Conservation (phyloP, 1,140 invertebrate species). For the Mylabris phalerata region DNA sequence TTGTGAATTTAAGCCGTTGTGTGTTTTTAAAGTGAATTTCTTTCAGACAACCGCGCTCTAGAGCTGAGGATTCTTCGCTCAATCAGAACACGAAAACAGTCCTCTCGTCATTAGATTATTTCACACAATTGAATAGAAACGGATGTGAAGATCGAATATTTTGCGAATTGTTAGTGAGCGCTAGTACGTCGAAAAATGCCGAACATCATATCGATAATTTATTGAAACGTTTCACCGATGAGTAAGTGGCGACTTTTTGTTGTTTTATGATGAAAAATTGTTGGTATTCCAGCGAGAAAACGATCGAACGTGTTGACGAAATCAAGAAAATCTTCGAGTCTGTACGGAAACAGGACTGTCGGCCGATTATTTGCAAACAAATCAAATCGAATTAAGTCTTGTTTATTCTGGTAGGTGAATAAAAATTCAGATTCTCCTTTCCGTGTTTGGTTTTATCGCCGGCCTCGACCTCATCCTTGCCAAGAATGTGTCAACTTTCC, state of each 20-base stretch:
- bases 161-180: conserved; percentile 37
- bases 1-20: not conserved
- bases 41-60: conserved; percentile 21
- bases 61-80: conserved; percentile 16
- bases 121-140: conserved; percentile 27
- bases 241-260: conserved; percentile 21
- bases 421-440: too few relatives aligned
- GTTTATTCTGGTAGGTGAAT: too few relatives aligned
- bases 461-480: too few relatives aligned
- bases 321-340: conserved; percentile 28
- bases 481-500: too few relatives aligned
- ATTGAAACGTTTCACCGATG: conserved; percentile 33
- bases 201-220: conserved; percentile 32
- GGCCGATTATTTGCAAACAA: conserved; percentile 20
- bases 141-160: conserved; percentile 40
- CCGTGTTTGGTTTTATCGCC: too few relatives aligned
- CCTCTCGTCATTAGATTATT: conserved; percentile 24
- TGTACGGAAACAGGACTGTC: conserved; percentile 25
- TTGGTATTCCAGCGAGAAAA: conserved; percentile 3
- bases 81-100: conserved; percentile 20
- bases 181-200: conserved; percentile 28
- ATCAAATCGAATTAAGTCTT: conserved; percentile 10
- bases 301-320: conserved; percentile 18
- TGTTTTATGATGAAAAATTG: not conserved
- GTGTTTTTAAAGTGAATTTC: not conserved